Evolutionary conservation across 1,140 invertebrate genomes (phyloP), one percentile per base, ranked within the genome.

Genomic region (Euwallacea similis): DNA sequence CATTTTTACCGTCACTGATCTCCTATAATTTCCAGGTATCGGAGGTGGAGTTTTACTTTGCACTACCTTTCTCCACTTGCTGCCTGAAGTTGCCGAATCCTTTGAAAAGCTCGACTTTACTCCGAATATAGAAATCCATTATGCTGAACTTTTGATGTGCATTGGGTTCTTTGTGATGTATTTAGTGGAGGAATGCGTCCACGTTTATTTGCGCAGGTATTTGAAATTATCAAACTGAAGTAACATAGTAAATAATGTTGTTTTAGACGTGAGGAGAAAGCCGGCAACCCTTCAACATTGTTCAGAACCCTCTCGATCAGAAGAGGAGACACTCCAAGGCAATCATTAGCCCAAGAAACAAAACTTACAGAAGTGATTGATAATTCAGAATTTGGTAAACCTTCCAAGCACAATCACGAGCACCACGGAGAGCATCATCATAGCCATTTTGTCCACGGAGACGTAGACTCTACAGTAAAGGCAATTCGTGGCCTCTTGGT

Each of bases 1-100:
- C 21, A 33, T 4, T 33, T 33, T 33, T 33, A 2, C 21, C 1
- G 21, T 33, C 21, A 33, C 21, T 33, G 4, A 33, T 33, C 4
- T 33, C 21, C 21, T 33, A 33, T 4, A 15, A 7, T 42, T 15
- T 62, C 46, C 58, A 71, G 93, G 93, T 73, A 93, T 97, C 75
- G 95, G 95, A 2, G 96, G 94, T 2, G 96, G 96, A 0, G 94
- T 97, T 2, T 86, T 98, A 10, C 85, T 98, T 67, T 90, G 91
- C 54, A 97, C 95, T 0, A 95, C 93, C 0, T 94, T 97, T 75
- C 83, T 96, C 58, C 95, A 98, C 81, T 82, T 98, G 63, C 82
- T 97, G 43, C 95, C 95, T 0, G 96, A 98, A 84, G 91, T 96
- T 0, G 86, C 87, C 66, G 91, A 93, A 78, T 86, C 86, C 15